Percentiles rank a stretch among this genome's conserved stretches.
These are phyloP conservation scores for Mus caroli DNA, from an alignment of 2,797 vertebrate species.

Conservation along the genomic window DNA sequence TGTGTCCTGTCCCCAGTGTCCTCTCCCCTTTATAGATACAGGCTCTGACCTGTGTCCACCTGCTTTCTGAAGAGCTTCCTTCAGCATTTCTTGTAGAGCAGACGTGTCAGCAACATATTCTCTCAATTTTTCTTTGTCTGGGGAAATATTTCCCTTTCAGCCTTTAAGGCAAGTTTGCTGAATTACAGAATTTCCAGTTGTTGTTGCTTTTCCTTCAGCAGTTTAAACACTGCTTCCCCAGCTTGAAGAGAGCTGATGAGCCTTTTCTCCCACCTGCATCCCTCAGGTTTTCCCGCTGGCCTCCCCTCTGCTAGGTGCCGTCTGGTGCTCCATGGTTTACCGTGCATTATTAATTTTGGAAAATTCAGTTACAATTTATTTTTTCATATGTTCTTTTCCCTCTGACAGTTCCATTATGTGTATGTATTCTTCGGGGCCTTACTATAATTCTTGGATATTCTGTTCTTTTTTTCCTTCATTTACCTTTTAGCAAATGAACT, in stretches of 20 bases:
- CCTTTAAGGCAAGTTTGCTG: conserved; percentile 15
- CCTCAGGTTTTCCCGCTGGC: neutral
- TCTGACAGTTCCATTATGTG: neutral
- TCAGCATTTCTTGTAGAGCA: conserved; percentile 19
- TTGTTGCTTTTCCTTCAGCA: neutral
- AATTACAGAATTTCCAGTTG: neutral
- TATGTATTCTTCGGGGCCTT: neutral
- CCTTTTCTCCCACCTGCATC: neutral
- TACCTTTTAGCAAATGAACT: neutral
- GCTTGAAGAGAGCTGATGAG: neutral
- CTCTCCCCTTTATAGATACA: neutral
- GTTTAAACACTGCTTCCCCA: neutral
- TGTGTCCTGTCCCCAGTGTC: neutral
- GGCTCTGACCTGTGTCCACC: neutral
- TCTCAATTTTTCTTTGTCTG: neutral
- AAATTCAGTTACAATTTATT: neutral
- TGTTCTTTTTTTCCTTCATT: neutral
- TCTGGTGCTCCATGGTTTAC: neutral
- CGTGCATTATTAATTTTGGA: neutral
- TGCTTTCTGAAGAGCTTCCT: neutral
- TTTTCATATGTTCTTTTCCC: neutral
- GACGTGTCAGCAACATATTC: neutral
- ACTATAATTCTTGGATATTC: neutral
- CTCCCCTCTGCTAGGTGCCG: neutral
- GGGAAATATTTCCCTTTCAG: conserved; percentile 20